phyloP scores from a whole-genome alignment of 2,888 invertebrate genomes.

The Ennomos quercinarius region DNA sequence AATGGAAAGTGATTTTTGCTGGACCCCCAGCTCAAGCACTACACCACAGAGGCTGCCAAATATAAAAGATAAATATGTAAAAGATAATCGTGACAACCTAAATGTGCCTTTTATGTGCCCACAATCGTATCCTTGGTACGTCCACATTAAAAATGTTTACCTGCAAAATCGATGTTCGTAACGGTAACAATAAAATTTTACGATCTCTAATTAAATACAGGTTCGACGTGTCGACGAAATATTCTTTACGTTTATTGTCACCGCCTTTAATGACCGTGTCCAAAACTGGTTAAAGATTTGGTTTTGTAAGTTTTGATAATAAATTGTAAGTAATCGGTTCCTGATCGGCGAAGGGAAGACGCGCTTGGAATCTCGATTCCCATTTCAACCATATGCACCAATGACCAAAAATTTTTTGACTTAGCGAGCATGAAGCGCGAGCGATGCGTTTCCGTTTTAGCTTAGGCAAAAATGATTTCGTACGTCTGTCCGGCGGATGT shows the following conservation, averaged over 20 bases:
- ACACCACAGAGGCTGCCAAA: too few species aligned
- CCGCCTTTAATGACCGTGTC: slow-evolving; percentile 1
- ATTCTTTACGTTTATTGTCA: slow-evolving; percentile 12
- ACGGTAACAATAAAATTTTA: slow-evolving; percentile 36
- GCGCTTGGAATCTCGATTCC: too few species aligned
- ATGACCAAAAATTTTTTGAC: too few species aligned
- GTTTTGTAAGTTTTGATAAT: slow-evolving; percentile 7
- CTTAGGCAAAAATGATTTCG: too few species aligned
- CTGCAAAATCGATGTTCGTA: slow-evolving; percentile 21
- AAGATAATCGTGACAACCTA: background rate
- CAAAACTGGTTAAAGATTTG: slow-evolving; percentile 12
- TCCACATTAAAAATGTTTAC: slow-evolving; percentile 28
- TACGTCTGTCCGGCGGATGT: too few species aligned
- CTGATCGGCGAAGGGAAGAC: too few species aligned
- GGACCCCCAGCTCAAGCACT: too few species aligned
- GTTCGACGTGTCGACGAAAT: slow-evolving; percentile 40
- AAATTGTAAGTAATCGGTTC: slow-evolving; percentile 1
- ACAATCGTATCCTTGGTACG: slow-evolving; percentile 6
- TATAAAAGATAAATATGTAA: too few species aligned
- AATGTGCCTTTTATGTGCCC: background rate
- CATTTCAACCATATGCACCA: too few species aligned
- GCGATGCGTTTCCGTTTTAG: too few species aligned
- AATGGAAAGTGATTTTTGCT: too few species aligned
- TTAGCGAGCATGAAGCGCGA: too few species aligned
- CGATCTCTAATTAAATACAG: slow-evolving; percentile 43